Conservation (phyloP, 2,797 vertebrate genomes). For the Pseudochaenichthys georgianus region DNA sequence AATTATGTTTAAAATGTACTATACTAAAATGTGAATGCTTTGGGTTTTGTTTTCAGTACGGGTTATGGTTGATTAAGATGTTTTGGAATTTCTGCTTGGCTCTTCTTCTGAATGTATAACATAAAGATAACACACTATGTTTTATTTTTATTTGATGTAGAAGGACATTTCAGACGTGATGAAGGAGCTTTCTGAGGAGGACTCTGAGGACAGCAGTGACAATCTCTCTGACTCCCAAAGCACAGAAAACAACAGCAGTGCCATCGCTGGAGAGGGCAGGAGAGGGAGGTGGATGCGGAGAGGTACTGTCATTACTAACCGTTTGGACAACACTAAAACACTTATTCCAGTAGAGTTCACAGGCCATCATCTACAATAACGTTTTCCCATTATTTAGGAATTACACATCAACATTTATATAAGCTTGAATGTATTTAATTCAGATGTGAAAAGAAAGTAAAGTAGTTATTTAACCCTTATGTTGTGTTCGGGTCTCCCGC, state of each 20-base stretch:
- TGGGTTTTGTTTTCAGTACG: neutral
- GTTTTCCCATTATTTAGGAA: neutral
- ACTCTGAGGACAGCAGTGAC: conserved; percentile 95
- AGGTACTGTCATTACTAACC: conserved; percentile 82
- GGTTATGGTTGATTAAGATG: no score
- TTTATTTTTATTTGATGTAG: conserved; percentile 73
- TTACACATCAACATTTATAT: neutral
- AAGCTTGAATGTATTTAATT: neutral
- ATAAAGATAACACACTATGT: conserved; percentile 1
- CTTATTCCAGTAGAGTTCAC: neutral
- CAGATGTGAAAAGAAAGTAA: neutral
- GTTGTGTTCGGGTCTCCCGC: no score
- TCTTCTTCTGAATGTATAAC: neutral
- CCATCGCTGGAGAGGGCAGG: conserved; percentile 85
- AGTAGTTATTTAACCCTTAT: neutral
- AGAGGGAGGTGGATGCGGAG: conserved; percentile 93
- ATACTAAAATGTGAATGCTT: neutral
- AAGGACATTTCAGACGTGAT: conserved; percentile 91
- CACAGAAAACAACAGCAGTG: conserved; percentile 88
- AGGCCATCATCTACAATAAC: neutral
- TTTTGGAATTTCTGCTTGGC: neutral
- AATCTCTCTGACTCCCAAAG: conserved; percentile 90
- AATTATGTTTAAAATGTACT: neutral
- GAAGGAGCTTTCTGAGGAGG: conserved; percentile 94
- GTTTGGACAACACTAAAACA: neutral